These are phyloP conservation scores for Cacatua alba DNA, from an alignment of 2,113 vertebrate species.

Conservation along the genomic window DNA sequence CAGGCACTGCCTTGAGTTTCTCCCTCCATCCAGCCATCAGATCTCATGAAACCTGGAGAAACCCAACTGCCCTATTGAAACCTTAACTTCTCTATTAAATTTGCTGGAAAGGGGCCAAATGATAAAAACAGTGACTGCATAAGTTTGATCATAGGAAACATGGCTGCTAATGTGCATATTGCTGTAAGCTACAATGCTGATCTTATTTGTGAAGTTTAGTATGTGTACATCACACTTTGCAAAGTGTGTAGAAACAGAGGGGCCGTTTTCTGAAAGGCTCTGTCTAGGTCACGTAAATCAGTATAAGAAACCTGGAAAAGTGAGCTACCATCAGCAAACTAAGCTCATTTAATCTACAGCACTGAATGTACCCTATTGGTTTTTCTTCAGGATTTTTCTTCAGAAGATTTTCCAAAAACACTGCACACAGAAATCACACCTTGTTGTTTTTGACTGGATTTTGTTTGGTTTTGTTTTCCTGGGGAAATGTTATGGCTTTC, in stretches of 20 bases:
- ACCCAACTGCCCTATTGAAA: neutral
- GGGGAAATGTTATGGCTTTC: neutral
- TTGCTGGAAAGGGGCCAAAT: neutral
- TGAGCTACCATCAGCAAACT: neutral
- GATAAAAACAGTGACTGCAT: neutral
- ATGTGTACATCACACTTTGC: fast-evolving
- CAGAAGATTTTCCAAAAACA: neutral
- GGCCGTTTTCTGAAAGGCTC: neutral
- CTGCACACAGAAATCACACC: neutral
- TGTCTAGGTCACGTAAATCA: neutral
- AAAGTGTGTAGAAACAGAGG: neutral
- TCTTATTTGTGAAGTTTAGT: neutral
- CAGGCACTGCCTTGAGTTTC: neutral
- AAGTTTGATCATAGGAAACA: neutral
- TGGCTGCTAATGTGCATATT: fast-evolving
- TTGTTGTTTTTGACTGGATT: neutral
- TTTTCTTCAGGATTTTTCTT: neutral
- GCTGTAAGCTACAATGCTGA: neutral
- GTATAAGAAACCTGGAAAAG: neutral
- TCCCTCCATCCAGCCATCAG: neutral
- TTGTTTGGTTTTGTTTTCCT: neutral
- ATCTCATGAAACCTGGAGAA: neutral
- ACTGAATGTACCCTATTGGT: neutral
- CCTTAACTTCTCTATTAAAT: neutral
- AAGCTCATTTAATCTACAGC: neutral